These are phyloP conservation scores for Loris lydekkerianus DNA, from an alignment of 2,797 vertebrate genomes.

Conservation along the genomic window DNA sequence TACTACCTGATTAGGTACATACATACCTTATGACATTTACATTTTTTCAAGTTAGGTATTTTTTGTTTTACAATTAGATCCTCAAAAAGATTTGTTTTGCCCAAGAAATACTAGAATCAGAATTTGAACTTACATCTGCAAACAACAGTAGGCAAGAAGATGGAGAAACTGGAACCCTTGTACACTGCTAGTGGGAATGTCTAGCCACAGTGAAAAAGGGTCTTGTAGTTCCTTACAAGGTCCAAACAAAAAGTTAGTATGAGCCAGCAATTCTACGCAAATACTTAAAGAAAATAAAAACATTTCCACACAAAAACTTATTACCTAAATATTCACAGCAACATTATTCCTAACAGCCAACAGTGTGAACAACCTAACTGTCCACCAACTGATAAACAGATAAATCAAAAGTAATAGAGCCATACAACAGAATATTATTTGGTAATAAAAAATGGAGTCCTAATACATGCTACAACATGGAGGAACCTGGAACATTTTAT, in stretches of 20 bases:
- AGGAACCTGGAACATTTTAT: not conserved
- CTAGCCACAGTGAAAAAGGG: not conserved
- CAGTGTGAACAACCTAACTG: not conserved
- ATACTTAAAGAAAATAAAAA: not conserved
- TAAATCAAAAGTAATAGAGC: not conserved
- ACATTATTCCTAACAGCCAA: constrained; percentile 11
- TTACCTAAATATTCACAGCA: not conserved
- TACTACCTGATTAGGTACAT: not conserved
- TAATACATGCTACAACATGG: not conserved
- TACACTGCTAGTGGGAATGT: not conserved
- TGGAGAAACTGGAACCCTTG: not conserved
- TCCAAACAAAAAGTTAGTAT: not conserved
- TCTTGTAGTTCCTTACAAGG: not conserved
- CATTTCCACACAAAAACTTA: not conserved
- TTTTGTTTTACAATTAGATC: constrained; percentile 30
- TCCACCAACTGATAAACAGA: not conserved
- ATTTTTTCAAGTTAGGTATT: constrained; percentile 6
- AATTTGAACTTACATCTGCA: not conserved
- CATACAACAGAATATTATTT: not conserved
- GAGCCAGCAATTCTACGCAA: not conserved
- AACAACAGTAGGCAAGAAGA: not conserved
- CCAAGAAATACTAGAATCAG: constrained; percentile 25
- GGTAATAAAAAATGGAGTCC: constrained; percentile 14
- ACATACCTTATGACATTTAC: not conserved
- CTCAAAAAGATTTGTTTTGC: not conserved